These are phyloP conservation scores for Eutrigla gurnardus DNA, from an alignment of 2,797 vertebrate genomes.

Conservation along the genomic window DNA sequence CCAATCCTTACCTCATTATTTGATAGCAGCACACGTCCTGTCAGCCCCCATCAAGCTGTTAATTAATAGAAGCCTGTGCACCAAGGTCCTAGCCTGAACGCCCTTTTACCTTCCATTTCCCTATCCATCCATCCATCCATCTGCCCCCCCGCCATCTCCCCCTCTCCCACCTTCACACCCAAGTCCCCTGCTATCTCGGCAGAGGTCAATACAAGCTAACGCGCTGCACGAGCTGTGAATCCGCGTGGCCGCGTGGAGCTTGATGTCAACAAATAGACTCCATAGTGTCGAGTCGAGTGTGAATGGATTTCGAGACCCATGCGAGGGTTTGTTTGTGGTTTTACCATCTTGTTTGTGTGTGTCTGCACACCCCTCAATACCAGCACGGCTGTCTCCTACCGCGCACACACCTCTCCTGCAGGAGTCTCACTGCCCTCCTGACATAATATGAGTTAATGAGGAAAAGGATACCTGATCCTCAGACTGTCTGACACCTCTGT, in stretches of 20 bases:
- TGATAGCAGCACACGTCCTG: conserved; percentile 84
- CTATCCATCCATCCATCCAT: conserved; percentile 12
- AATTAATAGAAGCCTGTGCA: conserved; percentile 79
- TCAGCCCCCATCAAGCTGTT: conserved; percentile 79
- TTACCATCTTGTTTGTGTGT: conserved; percentile 24
- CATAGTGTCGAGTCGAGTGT: conserved; percentile 22
- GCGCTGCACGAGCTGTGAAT: conserved; percentile 25
- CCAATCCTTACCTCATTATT: conserved; percentile 86
- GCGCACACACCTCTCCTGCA: background rate
- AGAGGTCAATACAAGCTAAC: conserved; percentile 45
- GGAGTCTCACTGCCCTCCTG: conserved; percentile 42
- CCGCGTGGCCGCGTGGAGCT: background rate
- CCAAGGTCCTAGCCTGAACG: conserved; percentile 51
- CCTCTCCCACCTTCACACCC: conserved; percentile 14
- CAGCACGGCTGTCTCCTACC: conserved; percentile 27
- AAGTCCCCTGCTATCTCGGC: conserved; percentile 16
- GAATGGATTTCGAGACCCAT: conserved; percentile 16
- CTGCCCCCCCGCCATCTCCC: background rate
- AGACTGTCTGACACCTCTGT: conserved; percentile 63
- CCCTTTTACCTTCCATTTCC: conserved; percentile 32
- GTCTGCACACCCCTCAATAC: conserved; percentile 30
- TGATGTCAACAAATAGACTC: conserved; percentile 35
- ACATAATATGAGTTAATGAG: conserved; percentile 75
- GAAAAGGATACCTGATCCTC: conserved; percentile 59
- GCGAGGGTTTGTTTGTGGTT: conserved; percentile 19